Evolutionary conservation across 2,888 invertebrate genomes (phyloP).

Genomic region (Pharmacophagus antenor): DNA sequence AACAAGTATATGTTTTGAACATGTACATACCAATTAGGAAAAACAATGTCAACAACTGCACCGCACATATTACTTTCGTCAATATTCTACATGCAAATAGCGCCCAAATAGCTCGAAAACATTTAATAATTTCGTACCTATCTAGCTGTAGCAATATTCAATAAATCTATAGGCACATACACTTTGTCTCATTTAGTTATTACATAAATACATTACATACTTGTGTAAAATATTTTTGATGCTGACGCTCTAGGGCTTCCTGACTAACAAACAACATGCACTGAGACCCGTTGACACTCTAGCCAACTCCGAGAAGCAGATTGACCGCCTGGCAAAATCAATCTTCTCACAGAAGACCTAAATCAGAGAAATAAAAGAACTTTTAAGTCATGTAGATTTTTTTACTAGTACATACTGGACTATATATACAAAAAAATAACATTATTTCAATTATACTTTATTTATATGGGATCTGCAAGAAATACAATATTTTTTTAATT

Average conservation of each 20-base stretch:
- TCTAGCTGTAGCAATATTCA: slow-evolving; percentile 3
- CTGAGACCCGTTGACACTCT: slow-evolving; percentile 89
- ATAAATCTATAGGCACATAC: slow-evolving; percentile 25
- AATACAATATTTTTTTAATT: too few species aligned
- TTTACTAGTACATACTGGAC: neutral
- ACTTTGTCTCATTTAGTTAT: neutral
- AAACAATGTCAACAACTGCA: neutral
- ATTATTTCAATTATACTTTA: too few species aligned
- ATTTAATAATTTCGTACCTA: slow-evolving; percentile 17
- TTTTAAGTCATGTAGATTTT: neutral
- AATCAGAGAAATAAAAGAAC: slow-evolving; percentile 34
- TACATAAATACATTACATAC: slow-evolving; percentile 2
- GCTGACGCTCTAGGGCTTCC: slow-evolving; percentile 43
- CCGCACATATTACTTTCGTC: neutral
- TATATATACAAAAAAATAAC: too few species aligned
- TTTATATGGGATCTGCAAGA: too few species aligned
- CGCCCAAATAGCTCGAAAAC: slow-evolving; percentile 1
- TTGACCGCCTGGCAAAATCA: slow-evolving; percentile 88
- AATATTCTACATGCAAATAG: neutral
- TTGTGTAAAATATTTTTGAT: neutral
- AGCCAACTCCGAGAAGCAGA: slow-evolving; percentile 89
- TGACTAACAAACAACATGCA: slow-evolving; percentile 89
- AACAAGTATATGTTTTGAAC: too few species aligned
- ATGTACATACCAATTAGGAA: neutral
- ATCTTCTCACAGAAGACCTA: slow-evolving; percentile 93